Evolutionary conservation across 1,140 invertebrate genomes (phyloP).

Genomic region (Scaptomyza pallida): DNA sequence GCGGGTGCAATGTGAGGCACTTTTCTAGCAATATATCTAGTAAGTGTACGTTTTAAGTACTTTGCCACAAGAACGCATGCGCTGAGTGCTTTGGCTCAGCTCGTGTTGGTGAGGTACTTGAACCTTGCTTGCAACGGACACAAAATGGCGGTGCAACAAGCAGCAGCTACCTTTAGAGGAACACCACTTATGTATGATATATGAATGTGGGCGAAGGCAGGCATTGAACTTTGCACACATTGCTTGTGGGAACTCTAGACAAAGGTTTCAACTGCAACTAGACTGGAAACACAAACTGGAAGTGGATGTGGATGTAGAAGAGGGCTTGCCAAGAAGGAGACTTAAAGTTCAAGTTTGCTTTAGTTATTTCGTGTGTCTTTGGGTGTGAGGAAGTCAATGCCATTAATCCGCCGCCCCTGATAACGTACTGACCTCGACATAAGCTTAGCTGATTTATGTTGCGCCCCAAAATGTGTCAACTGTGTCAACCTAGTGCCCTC

Average conservation of each 20-base stretch:
- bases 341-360: slow-evolving; percentile 13
- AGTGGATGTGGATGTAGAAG: neutral
- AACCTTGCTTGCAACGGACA: slow-evolving; percentile 57
- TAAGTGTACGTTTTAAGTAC: slow-evolving; percentile 16
- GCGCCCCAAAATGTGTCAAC: slow-evolving; percentile 75
- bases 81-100: slow-evolving; percentile 49
- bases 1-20: slow-evolving; percentile 47
- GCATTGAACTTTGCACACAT: slow-evolving; percentile 57
- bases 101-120: slow-evolving; percentile 65
- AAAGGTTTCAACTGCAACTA: neutral
- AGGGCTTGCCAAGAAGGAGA: neutral
- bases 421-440: slow-evolving; percentile 53
- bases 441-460: slow-evolving; percentile 69
- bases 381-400: slow-evolving; percentile 1
- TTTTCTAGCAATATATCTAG: slow-evolving; percentile 46
- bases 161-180: slow-evolving; percentile 45
- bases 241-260: slow-evolving; percentile 31
- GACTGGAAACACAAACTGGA: neutral
- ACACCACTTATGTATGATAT: slow-evolving; percentile 53
- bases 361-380: neutral
- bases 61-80: slow-evolving; percentile 55
- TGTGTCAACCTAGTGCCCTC: slow-evolving; percentile 62
- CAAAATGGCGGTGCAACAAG: slow-evolving; percentile 62
- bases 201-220: slow-evolving; percentile 53
- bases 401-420: slow-evolving; percentile 22